Evolutionary conservation across 2,797 vertebrate species (phyloP).

Genomic region (Labeo calbasu): DNA sequence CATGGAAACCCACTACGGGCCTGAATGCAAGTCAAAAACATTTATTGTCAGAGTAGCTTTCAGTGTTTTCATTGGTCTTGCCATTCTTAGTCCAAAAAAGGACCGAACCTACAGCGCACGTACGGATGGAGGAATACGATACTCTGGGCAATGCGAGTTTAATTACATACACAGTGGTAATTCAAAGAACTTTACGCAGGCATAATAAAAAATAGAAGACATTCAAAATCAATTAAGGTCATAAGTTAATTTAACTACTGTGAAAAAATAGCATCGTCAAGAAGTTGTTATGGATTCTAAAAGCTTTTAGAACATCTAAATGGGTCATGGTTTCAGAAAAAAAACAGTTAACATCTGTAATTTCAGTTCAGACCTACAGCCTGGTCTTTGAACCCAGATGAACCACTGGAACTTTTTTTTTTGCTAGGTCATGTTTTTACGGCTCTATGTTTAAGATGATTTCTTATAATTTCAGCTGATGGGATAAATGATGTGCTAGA

Average conservation of each 20-base stretch:
- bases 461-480: not conserved
- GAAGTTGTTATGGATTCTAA: constrained; percentile 33
- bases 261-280: not conserved
- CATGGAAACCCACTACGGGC: constrained; percentile 60
- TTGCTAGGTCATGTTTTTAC: not conserved
- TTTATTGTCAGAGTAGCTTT: constrained; percentile 56
- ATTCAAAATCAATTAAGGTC: constrained; percentile 17
- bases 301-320: constrained; percentile 46
- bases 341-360: not conserved
- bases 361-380: constrained; percentile 57
- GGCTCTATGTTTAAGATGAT: not conserved
- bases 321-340: constrained; percentile 49
- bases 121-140: constrained; percentile 1
- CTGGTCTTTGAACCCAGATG: constrained; percentile 65
- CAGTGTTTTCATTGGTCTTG: constrained; percentile 46
- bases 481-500: not conserved
- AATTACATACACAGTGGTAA: constrained; percentile 12
- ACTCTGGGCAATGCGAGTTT: constrained; percentile 2
- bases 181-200: not conserved
- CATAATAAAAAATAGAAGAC: constrained; percentile 3
- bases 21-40: constrained; percentile 53
- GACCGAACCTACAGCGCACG: not conserved
- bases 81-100: constrained; percentile 20
- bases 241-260: not conserved
- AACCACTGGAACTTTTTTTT: not conserved